Percentiles rank a stretch among this genome's conserved stretches.
These are phyloP conservation scores for Limnodromus scolopaceus DNA, from an alignment of 2,797 vertebrate species.

Conservation along the genomic window DNA sequence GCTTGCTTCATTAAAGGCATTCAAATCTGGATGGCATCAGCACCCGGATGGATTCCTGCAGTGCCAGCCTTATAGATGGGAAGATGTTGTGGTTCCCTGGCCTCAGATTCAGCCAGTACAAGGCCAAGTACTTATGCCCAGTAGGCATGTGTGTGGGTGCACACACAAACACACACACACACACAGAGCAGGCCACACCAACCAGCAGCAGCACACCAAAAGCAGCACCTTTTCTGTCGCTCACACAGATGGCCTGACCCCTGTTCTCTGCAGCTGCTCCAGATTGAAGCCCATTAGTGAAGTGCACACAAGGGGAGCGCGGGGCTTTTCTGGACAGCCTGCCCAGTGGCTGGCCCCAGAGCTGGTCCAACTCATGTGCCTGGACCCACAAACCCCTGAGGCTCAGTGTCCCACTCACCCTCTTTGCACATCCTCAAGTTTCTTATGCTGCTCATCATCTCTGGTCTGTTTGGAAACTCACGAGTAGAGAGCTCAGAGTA, in stretches of 20 bases:
- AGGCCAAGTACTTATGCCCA: background rate
- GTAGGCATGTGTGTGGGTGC: too few relatives aligned
- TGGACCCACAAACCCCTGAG: background rate
- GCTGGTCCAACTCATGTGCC: background rate
- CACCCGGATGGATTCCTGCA: background rate
- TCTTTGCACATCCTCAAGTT: background rate
- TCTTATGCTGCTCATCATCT: background rate
- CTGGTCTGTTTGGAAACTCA: background rate
- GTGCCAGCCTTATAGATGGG: too few relatives aligned
- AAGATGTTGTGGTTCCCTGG: background rate
- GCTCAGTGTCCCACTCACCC: background rate
- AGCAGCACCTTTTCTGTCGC: background rate
- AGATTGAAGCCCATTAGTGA: background rate
- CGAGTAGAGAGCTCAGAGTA: background rate
- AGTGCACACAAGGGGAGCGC: rapidly evolving
- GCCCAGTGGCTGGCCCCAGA: background rate
- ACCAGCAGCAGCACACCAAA: background rate
- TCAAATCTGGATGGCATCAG: background rate
- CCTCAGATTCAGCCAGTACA: background rate
- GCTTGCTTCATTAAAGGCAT: background rate
- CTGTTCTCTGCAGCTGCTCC: background rate
- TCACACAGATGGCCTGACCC: background rate
- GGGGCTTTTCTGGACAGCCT: background rate
- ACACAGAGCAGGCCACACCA: background rate
- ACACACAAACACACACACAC: too few relatives aligned